Evolutionary conservation across 2,113 vertebrate genomes (phyloP), one percentile per base, ranked within the genome.

Genomic region (Camelus bactrianus): DNA sequence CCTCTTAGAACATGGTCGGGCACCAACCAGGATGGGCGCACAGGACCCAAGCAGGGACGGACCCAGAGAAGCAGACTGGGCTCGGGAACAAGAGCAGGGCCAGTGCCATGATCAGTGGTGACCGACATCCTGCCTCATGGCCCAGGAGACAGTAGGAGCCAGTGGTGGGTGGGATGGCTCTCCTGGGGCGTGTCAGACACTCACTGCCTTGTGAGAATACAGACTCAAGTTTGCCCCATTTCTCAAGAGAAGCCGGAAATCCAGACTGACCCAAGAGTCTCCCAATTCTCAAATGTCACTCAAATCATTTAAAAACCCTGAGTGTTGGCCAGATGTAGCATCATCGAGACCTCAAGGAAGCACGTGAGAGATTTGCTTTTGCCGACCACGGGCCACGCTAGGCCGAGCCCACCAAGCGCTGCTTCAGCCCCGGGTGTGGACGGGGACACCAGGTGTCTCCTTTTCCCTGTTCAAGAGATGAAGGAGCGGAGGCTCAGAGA

Each of bases 121-220:
- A 22, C 80, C 32, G 0, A 13, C 0, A 0, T 38, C 8, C 28
- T 58, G 22, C 30, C 12, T 30, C 1, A 1, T 64, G 46, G 73
- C 54, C 12, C 62, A 15, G 62, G 32, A 82, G 22, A 30, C n/a
- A n/a, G n/a, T 22, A 32, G 67, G 67, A 75, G 19, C 69, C 14
- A 46, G 10, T 1, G 0, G 28, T n/a, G n/a, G 1, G 32, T 62
- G 0, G 0, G 17, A 4, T 35, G n/a, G 24, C 72, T 20, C 9
- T 52, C 42, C n/a, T 0, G 19, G 24, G 38, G 6, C 1, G 0
- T 3, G 0, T 16, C 8, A 8, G 76, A n/a, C 15, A 16, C 8
- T 65, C 24, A 32, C 56, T 56, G 38, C 16, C 22, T 30, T 10
- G 42, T 52, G 22, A 64, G 46, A 70, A 28, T 3, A 69, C 54